Evolutionary conservation across 2,888 invertebrate species (phyloP).

Genomic region (Dynastes maya): DNA sequence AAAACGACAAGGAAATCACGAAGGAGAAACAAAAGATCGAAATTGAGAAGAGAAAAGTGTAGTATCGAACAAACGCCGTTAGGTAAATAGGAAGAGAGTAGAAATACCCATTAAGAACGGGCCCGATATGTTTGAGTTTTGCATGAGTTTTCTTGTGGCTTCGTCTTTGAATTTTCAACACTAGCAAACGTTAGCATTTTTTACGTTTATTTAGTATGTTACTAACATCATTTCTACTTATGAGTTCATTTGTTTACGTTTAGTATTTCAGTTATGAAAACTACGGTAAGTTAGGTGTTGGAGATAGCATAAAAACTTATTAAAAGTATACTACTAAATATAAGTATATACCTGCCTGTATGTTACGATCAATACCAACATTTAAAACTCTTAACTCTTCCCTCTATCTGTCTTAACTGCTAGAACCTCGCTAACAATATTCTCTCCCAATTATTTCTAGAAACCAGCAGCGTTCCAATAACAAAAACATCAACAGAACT

Average conservation of each 20-base stretch:
- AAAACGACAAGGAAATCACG: slow-evolving; percentile 35
- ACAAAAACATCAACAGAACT: slow-evolving; percentile 62
- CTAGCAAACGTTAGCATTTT: slow-evolving; percentile 57
- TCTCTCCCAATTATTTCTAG: slow-evolving; percentile 70
- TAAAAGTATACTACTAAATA: slow-evolving; percentile 26
- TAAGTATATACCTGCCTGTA: slow-evolving; percentile 61
- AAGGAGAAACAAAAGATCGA: slow-evolving; percentile 48
- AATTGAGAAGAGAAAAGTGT: slow-evolving; percentile 58
- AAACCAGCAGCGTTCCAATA: slow-evolving; percentile 68
- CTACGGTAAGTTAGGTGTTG: slow-evolving; percentile 57
- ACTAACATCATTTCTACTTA: slow-evolving; percentile 57
- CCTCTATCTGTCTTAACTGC: slow-evolving; percentile 59
- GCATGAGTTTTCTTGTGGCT: slow-evolving; percentile 58
- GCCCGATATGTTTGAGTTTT: slow-evolving; percentile 69
- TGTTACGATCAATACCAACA: slow-evolving; percentile 49
- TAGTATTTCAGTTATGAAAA: slow-evolving; percentile 49
- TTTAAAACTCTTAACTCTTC: slow-evolving; percentile 43
- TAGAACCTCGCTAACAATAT: slow-evolving; percentile 68
- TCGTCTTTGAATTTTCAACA: slow-evolving; percentile 53
- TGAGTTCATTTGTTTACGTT: slow-evolving; percentile 52
- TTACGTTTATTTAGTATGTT: slow-evolving; percentile 56
- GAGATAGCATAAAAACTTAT: slow-evolving; percentile 47
- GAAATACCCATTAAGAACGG: slow-evolving; percentile 54
- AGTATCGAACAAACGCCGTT: slow-evolving; percentile 59
- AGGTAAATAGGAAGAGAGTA: slow-evolving; percentile 59